These are phyloP conservation scores for Mola mola DNA, from an alignment of 2,113 vertebrate genomes.

Conservation along the genomic window DNA sequence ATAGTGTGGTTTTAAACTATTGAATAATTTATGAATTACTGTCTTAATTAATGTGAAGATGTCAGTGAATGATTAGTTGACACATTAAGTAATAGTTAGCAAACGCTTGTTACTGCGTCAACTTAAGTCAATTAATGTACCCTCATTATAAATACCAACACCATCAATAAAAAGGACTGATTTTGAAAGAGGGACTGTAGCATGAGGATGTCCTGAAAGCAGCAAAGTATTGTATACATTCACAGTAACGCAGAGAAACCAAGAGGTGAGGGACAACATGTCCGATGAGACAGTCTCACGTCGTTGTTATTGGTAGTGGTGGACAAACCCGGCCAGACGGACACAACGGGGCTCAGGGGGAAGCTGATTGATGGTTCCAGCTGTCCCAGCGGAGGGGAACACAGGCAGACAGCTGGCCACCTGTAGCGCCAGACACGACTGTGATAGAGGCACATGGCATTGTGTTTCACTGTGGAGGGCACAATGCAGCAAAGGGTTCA, in stretches of 20 bases:
- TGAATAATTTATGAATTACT: no score
- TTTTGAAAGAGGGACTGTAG: not conserved
- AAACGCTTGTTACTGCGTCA: no score
- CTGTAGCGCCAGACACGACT: constrained; percentile 77
- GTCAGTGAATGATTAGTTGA: no score
- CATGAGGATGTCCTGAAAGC: constrained; percentile 10
- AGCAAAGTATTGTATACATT: constrained; percentile 26
- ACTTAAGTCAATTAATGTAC: constrained; percentile 8
- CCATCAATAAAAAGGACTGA: constrained; percentile 7
- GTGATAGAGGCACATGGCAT: constrained; percentile 66
- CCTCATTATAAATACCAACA: constrained; percentile 27
- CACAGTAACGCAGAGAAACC: constrained; percentile 7
- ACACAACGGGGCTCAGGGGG: constrained; percentile 51
- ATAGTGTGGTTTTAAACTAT: no score
- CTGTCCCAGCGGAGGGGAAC: constrained; percentile 76
- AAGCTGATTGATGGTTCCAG: constrained; percentile 81
- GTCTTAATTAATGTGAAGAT: no score
- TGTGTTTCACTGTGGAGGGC: constrained; percentile 76
- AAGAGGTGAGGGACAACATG: constrained; percentile 26
- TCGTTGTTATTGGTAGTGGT: constrained; percentile 34
- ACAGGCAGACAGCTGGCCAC: constrained; percentile 81
- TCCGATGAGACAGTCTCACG: constrained; percentile 46
- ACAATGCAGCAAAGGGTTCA: constrained; percentile 63
- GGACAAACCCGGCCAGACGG: constrained; percentile 54
- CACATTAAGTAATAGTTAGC: no score